Conservation (phyloP, 2,113 vertebrate genomes). For the Montifringilla adamsi region DNA sequence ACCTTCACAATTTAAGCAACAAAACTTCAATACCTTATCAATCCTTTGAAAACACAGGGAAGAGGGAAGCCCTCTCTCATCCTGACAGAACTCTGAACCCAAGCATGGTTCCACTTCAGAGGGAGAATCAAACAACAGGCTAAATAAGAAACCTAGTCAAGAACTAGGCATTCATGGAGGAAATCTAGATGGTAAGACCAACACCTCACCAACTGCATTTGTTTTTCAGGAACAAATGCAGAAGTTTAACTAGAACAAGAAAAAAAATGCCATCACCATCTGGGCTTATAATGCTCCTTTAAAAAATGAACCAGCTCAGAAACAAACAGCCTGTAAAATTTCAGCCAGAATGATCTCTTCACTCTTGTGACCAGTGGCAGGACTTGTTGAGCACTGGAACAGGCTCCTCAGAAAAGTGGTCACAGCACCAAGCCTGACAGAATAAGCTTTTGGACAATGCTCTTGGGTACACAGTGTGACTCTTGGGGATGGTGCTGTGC, state of each 20-base stretch:
- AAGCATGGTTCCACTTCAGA: background rate
- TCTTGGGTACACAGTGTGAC: background rate
- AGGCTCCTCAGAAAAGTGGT: background rate
- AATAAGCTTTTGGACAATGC: background rate
- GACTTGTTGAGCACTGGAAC: background rate
- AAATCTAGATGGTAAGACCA: background rate
- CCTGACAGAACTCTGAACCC: background rate
- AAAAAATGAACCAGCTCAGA: background rate
- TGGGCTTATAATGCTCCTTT: background rate
- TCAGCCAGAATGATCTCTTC: background rate
- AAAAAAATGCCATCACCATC: background rate
- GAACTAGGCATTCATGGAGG: background rate
- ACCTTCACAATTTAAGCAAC: background rate
- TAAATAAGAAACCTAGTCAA: background rate
- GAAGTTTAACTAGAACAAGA: background rate
- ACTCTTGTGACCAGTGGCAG: background rate
- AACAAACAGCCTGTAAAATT: background rate
- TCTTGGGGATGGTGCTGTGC: background rate
- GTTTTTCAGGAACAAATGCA: background rate
- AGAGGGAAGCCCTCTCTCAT: background rate
- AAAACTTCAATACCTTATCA: background rate
- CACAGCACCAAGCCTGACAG: background rate
- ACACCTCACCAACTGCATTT: background rate
- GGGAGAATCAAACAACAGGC: background rate
- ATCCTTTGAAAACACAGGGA: background rate